These are phyloP conservation scores for Ptychoptera albimana DNA, from an alignment of 2,888 invertebrate genomes.

Conservation along the genomic window DNA sequence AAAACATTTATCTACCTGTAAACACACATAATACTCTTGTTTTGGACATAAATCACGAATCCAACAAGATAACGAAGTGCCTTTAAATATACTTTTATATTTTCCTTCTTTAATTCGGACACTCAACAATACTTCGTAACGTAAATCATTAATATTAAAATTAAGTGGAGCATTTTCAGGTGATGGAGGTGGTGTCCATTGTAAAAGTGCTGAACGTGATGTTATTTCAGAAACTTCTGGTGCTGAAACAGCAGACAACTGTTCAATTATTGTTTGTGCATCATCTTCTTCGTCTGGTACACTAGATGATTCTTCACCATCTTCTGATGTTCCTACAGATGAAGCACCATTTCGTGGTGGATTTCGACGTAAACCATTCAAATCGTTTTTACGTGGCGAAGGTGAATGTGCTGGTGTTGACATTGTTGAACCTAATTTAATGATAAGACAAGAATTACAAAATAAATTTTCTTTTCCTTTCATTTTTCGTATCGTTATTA, in stretches of 20 bases:
- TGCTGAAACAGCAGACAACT: conserved; percentile 56
- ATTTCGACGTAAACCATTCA: conserved; percentile 33
- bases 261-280: conserved; percentile 48
- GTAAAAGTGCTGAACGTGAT: conserved; percentile 68
- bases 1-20: conserved; percentile 34
- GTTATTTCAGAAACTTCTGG: conserved; percentile 69
- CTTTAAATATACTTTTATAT: conserved; percentile 72
- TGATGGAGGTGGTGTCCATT: conserved; percentile 53
- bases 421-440: conserved; percentile 20
- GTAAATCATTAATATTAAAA: conserved; percentile 31
- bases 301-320: conserved; percentile 60
- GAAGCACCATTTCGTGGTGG: conserved; percentile 31
- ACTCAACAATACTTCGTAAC: conserved; percentile 67
- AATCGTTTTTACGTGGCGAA: conserved; percentile 51
- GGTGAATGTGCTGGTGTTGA: conserved; percentile 42
- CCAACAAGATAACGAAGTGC: conserved; percentile 57
- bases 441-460: not conserved
- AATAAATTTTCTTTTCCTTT: too few species aligned
- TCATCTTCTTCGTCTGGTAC: conserved; percentile 59
- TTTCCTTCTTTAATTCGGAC: conserved; percentile 65
- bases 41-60: conserved; percentile 75
- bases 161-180: conserved; percentile 17
- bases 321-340: conserved; percentile 55
- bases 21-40: conserved; percentile 71
- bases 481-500: too few species aligned